These are phyloP conservation scores for Pampusana beccarii DNA, from an alignment of 2,113 vertebrate genomes.

Conservation along the genomic window DNA sequence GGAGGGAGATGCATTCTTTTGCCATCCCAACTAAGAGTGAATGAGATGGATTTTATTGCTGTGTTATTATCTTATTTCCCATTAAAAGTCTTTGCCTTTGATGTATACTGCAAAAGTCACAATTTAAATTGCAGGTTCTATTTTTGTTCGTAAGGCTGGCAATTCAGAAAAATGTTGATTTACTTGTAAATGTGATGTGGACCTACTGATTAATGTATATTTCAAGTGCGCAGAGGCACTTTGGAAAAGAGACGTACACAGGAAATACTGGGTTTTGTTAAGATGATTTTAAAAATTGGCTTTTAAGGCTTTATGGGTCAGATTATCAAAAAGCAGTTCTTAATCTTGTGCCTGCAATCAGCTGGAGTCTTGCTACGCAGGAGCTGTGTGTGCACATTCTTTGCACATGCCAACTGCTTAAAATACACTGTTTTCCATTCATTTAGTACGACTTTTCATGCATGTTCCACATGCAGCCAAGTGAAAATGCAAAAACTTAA, in stretches of 20 bases:
- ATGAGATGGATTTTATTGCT: background rate
- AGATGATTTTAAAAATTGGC: background rate
- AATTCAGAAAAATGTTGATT: background rate
- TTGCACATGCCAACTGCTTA: background rate
- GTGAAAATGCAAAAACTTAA: background rate
- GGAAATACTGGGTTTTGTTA: background rate
- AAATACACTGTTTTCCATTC: background rate
- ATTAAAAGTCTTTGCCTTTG: slow-evolving; percentile 23
- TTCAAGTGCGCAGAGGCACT: background rate
- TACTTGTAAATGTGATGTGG: background rate
- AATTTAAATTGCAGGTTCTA: slow-evolving; percentile 23
- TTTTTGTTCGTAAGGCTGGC: background rate
- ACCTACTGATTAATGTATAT: background rate
- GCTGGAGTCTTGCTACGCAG: background rate
- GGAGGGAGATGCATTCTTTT: background rate
- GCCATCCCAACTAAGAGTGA: background rate
- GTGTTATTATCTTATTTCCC: background rate
- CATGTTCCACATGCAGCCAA: background rate
- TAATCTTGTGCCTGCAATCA: background rate
- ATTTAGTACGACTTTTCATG: background rate
- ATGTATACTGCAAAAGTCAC: background rate
- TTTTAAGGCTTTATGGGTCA: background rate
- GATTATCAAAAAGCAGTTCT: background rate
- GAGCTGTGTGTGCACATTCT: background rate
- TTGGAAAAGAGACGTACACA: background rate